Percentiles rank a stretch among this genome's conserved stretches.
Evolutionary conservation across 2,113 vertebrate species (phyloP).

Genomic region (Trogon surrucura): DNA sequence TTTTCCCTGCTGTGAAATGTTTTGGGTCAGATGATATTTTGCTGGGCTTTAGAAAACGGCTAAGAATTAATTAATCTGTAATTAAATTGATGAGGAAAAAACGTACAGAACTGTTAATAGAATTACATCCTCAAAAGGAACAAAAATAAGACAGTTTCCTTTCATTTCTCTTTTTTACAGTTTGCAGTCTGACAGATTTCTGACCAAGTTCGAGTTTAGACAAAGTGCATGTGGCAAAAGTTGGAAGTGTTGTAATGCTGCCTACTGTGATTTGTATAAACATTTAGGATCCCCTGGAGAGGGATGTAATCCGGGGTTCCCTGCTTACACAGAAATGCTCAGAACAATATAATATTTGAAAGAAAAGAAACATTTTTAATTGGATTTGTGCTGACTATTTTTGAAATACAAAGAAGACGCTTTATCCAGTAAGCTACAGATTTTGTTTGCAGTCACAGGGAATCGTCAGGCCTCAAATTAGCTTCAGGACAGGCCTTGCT

Average conservation of each 20-base stretch:
- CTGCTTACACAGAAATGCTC: conserved; percentile 23
- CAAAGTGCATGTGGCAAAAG: conserved; percentile 63
- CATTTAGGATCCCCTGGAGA: conserved; percentile 64
- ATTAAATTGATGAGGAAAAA: conserved; percentile 59
- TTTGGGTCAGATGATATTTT: conserved; percentile 56
- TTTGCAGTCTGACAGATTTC: conserved; percentile 49
- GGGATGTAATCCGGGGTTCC: conserved; percentile 61
- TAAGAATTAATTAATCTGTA: conserved; percentile 65
- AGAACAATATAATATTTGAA: conserved; percentile 60
- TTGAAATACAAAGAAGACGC: conserved; percentile 31
- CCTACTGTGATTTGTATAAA: conserved; percentile 69
- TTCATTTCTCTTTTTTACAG: conserved; percentile 54
- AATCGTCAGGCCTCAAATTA: conserved; percentile 38
- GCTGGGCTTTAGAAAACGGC: conserved; percentile 51
- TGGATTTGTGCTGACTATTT: conserved; percentile 61
- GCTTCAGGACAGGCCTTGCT: neutral
- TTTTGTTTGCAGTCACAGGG: conserved; percentile 35
- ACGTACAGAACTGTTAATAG: conserved; percentile 32
- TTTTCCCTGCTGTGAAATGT: conserved; percentile 65
- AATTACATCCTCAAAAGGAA: conserved; percentile 59
- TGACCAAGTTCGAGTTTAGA: conserved; percentile 59
- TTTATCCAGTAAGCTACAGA: conserved; percentile 56
- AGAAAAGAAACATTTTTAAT: conserved; percentile 62
- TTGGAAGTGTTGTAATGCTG: conserved; percentile 68
- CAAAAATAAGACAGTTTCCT: conserved; percentile 41